These are phyloP conservation scores for Drosophila ogumai DNA, from an alignment of 1,140 invertebrate species.

Conservation along the genomic window DNA sequence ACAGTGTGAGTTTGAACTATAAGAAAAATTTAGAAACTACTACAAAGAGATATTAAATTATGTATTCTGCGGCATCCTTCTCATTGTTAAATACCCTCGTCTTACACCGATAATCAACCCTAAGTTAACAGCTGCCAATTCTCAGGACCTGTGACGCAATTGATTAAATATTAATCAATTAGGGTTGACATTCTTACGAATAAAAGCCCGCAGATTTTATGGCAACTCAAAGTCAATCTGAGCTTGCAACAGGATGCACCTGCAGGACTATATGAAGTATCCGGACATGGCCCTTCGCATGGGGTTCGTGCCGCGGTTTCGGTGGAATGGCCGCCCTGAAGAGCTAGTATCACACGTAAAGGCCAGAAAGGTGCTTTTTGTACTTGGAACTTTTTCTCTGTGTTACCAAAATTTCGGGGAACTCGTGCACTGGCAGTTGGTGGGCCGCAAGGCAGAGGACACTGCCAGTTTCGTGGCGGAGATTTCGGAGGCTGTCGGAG, in stretches of 20 bases:
- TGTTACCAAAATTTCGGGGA: slow-evolving; percentile 67
- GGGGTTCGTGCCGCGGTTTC: slow-evolving; percentile 29
- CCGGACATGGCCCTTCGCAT: slow-evolving; percentile 37
- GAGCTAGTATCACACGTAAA: not conserved
- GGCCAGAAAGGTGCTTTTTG: not conserved
- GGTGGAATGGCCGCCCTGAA: slow-evolving; percentile 19
- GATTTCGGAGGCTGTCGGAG: slow-evolving; percentile 46
- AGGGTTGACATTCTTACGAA: not conserved
- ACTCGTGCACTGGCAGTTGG: slow-evolving; percentile 2
- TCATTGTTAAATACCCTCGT: not conserved
- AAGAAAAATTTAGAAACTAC: not conserved
- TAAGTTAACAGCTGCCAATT: slow-evolving; percentile 7
- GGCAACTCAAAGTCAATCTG: not conserved
- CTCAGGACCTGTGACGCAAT: not conserved
- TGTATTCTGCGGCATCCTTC: not conserved
- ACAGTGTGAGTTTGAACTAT: slow-evolving; percentile 42
- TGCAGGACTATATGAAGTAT: slow-evolving; percentile 55
- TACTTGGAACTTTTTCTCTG: slow-evolving; percentile 51
- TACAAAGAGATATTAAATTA: not conserved
- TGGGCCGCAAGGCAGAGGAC: not conserved
- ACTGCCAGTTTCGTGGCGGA: slow-evolving; percentile 21
- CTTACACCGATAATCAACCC: not conserved
- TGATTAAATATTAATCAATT: not conserved
- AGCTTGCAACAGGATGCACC: slow-evolving; percentile 27
- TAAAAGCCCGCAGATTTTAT: not conserved